Percentiles rank a stretch among this genome's conserved stretches.
These are phyloP conservation scores for Neodontobutis hainanensis DNA, from an alignment of 2,113 vertebrate genomes.

Conservation along the genomic window DNA sequence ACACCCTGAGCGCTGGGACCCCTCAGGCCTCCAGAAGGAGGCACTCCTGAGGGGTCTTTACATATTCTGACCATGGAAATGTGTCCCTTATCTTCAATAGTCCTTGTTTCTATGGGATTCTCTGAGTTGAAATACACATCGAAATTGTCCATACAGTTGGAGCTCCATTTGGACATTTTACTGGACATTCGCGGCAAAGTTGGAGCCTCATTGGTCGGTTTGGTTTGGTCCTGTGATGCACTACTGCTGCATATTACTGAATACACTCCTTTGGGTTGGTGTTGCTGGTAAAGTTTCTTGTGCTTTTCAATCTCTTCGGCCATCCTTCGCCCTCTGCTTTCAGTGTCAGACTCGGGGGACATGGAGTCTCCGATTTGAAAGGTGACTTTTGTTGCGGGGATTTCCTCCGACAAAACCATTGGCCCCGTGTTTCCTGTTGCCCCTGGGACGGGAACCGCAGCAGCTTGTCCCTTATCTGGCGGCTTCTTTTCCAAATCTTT, in stretches of 20 bases:
- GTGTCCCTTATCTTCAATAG: constrained; percentile 79
- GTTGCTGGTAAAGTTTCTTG: constrained; percentile 72
- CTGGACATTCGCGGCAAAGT: constrained; percentile 75
- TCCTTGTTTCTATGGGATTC: constrained; percentile 85
- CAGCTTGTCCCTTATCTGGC: constrained; percentile 83
- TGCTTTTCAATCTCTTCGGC: constrained; percentile 85
- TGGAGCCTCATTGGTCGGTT: constrained; percentile 68
- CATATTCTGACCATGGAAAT: constrained; percentile 27
- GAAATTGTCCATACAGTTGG: constrained; percentile 84
- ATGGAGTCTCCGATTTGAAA: constrained; percentile 97
- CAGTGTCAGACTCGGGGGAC: constrained; percentile 97
- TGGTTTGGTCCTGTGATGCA: constrained; percentile 86
- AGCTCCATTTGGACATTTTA: constrained; percentile 82
- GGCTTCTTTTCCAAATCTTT: constrained; percentile 89
- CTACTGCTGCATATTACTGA: constrained; percentile 59
- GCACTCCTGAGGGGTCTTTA: constrained; percentile 40
- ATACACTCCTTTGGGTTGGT: constrained; percentile 46
- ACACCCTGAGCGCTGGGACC: constrained; percentile 13
- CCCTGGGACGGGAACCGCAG: constrained; percentile 36
- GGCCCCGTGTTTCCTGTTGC: constrained; percentile 30
- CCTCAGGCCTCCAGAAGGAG: not conserved
- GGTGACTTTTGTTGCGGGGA: constrained; percentile 88
- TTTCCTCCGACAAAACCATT: constrained; percentile 59
- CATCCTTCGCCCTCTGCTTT: constrained; percentile 84
- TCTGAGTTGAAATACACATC: constrained; percentile 89